Percentiles rank a stretch among this genome's conserved stretches.
phyloP scores from a whole-genome alignment of 2,888 invertebrate species.

The Leptopilina myrica region DNA sequence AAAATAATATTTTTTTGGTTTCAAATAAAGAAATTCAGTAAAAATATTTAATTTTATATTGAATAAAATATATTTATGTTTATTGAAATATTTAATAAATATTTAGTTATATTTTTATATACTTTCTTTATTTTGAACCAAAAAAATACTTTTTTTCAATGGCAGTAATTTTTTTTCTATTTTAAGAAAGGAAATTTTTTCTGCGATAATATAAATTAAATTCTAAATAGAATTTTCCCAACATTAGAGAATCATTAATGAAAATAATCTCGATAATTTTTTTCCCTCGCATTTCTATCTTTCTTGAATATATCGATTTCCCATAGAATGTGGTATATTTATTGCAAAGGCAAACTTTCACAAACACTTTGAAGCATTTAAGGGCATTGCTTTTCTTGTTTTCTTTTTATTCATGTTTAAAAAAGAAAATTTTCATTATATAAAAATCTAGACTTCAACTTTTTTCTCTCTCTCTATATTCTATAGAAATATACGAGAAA shows the following conservation, averaged over 20 bases:
- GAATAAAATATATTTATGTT: no score
- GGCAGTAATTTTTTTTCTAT: no score
- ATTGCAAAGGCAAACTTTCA: constrained; percentile 16
- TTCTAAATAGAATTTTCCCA: background rate
- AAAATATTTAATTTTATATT: no score
- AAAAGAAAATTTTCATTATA: background rate
- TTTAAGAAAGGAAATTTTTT: no score
- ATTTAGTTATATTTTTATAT: no score
- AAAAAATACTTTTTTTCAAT: no score
- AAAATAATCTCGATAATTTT: background rate
- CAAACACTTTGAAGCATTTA: constrained; percentile 15
- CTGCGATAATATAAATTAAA: background rate
- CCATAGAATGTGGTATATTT: constrained; percentile 6
- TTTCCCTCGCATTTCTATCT: background rate
- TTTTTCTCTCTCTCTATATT: background rate
- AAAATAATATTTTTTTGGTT: no score
- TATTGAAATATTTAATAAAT: no score
- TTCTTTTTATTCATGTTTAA: background rate
- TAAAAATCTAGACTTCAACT: background rate
- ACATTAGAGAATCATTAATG: background rate
- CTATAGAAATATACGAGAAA: no score
- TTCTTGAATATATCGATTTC: background rate
- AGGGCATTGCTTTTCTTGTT: constrained; percentile 15
- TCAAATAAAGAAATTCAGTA: no score
- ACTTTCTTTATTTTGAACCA: no score